These are phyloP conservation scores for Dyspetes luteomarginatus DNA, from an alignment of 2,888 invertebrate species.

Conservation along the genomic window DNA sequence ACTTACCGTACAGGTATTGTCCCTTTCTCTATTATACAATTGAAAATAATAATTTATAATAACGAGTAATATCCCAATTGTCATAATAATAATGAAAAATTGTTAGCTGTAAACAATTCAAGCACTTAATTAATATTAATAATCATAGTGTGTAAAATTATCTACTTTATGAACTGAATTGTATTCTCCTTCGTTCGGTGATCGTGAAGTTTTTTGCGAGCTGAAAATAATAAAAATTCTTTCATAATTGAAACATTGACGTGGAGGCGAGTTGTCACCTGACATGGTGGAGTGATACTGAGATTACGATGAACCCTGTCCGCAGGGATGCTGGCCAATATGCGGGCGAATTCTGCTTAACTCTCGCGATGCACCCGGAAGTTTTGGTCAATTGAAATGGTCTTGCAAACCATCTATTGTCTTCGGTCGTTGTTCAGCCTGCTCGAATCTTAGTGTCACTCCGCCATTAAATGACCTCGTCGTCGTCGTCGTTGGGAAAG, in stretches of 20 bases:
- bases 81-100: background rate
- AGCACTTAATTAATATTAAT: too few species aligned
- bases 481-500: background rate
- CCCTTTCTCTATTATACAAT: background rate
- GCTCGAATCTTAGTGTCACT: conserved; percentile 52
- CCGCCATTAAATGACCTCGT: background rate
- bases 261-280: background rate
- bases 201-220: background rate
- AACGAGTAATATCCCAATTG: background rate
- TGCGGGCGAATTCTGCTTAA: conserved; percentile 1
- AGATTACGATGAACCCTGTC: conserved; percentile 57
- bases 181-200: background rate
- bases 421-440: conserved; percentile 1
- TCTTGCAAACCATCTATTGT: conserved; percentile 9
- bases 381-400: conserved; percentile 16
- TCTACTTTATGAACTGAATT: background rate
- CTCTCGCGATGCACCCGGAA: conserved; percentile 19
- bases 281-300: conserved; percentile 54
- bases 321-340: conserved; percentile 46
- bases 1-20: conserved; percentile 45
- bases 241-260: background rate
- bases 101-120: too few species aligned
- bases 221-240: background rate
- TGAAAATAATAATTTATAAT: background rate
- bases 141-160: too few species aligned